Conservation (phyloP, 2,797 vertebrate genomes). For the Chelon labrosus region DNA sequence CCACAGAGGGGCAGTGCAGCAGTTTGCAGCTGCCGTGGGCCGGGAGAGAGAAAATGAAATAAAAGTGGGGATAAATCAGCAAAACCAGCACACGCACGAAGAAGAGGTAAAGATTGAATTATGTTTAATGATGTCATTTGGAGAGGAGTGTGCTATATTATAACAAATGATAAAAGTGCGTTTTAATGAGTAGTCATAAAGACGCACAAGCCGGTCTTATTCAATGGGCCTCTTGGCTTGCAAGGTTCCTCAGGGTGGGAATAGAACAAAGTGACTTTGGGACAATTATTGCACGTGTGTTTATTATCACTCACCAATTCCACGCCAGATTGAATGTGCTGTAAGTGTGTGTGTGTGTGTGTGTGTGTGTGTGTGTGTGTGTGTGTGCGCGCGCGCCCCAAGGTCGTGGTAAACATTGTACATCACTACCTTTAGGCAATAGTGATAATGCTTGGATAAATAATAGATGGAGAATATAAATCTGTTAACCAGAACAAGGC, state of each 20-base stretch:
- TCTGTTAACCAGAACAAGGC: slow-evolving; percentile 70
- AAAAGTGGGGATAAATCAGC: slow-evolving; percentile 80
- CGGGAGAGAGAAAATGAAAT: slow-evolving; percentile 67
- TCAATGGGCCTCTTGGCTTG: slow-evolving; percentile 60
- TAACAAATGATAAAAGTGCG: slow-evolving; percentile 83
- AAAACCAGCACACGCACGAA: slow-evolving; percentile 77
- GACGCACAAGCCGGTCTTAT: slow-evolving; percentile 69
- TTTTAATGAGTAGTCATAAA: slow-evolving; percentile 83
- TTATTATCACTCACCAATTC: slow-evolving; percentile 72
- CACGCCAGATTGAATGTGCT: slow-evolving; percentile 51
- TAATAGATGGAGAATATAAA: slow-evolving; percentile 77
- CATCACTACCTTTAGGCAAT: slow-evolving; percentile 64
- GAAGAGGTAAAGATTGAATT: slow-evolving; percentile 82
- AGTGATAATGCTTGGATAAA: slow-evolving; percentile 72
- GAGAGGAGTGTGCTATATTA: slow-evolving; percentile 79
- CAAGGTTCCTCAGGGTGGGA: slow-evolving; percentile 66
- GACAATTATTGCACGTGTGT: slow-evolving; percentile 70
- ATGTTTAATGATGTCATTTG: slow-evolving; percentile 84
- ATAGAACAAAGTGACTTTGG: slow-evolving; percentile 81
- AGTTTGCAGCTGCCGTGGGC: slow-evolving; percentile 57
- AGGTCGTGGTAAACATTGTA: slow-evolving; percentile 75
- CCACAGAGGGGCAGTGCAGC: slow-evolving; percentile 82
- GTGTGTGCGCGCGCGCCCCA: slow-evolving; percentile 43
- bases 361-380: slow-evolving; percentile 14
- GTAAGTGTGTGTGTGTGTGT: slow-evolving; percentile 7